phyloP scores from a whole-genome alignment of 2,797 vertebrate species.

The Arrhamphus sclerolepis region DNA sequence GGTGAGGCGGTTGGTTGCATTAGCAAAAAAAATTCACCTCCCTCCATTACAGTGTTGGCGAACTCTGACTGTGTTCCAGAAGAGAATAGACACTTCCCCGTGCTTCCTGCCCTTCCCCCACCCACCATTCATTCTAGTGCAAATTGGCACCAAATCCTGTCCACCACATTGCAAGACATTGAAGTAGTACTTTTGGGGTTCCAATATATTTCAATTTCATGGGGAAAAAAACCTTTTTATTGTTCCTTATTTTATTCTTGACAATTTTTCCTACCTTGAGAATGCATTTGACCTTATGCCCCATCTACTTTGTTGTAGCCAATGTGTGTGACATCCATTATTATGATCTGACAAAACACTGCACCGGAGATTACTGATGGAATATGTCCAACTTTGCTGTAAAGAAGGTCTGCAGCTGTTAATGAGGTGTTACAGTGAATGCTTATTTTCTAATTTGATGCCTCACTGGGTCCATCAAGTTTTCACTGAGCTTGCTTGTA shows the following conservation, averaged over 20 bases:
- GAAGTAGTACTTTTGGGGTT: too few species aligned
- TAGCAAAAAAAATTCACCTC: conserved; percentile 57
- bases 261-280: too few species aligned
- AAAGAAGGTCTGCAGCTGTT: conserved; percentile 16
- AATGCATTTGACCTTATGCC: not conserved
- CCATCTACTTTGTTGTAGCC: not conserved
- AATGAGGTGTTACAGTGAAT: conserved; percentile 41
- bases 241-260: too few species aligned
- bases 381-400: conserved; percentile 5
- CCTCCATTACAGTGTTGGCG: conserved; percentile 36
- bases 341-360: conserved; percentile 4
- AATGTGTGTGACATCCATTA: not conserved
- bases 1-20: conserved; percentile 58
- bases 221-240: too few species aligned
- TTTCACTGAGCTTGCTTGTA: conserved; percentile 31
- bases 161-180: too few species aligned
- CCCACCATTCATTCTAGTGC: too few species aligned
- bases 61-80: conserved; percentile 53
- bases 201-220: too few species aligned
- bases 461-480: conserved; percentile 39
- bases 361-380: not conserved
- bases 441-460: conserved; percentile 64
- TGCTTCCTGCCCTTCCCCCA: too few species aligned
- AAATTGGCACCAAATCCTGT: too few species aligned
- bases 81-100: conserved; percentile 14